phyloP scores from a whole-genome alignment of 2,888 invertebrate species.

The Leptopilina drosophilae region DNA sequence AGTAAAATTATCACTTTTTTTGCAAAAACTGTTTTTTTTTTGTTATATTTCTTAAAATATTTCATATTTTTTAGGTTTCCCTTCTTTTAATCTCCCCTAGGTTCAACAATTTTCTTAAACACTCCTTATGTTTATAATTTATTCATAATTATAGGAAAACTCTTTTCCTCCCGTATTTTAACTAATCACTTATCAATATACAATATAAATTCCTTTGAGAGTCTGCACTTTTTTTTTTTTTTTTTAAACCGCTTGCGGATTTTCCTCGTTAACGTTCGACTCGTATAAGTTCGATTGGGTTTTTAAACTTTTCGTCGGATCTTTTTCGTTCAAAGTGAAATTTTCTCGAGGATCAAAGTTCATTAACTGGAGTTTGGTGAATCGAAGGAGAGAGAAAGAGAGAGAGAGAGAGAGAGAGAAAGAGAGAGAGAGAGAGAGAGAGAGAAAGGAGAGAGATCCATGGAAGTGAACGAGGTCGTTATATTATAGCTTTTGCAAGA shows the following conservation, averaged over 20 bases:
- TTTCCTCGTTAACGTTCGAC: slow-evolving; percentile 34
- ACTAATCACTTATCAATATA: too few relatives aligned
- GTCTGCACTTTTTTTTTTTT: background rate
- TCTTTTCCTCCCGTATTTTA: too few relatives aligned
- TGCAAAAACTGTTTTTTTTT: too few relatives aligned
- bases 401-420: too few relatives aligned
- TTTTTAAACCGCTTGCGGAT: background rate
- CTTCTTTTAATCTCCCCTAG: too few relatives aligned
- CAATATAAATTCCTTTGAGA: too few relatives aligned
- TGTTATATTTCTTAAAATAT: too few relatives aligned
- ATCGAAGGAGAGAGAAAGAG: slow-evolving; percentile 10
- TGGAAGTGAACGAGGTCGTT: slow-evolving; percentile 45
- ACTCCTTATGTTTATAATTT: too few relatives aligned
- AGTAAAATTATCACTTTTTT: too few relatives aligned
- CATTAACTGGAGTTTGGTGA: slow-evolving; percentile 51
- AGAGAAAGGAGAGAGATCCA: slow-evolving; percentile 32
- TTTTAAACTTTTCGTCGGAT: slow-evolving; percentile 49
- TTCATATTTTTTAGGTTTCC: too few relatives aligned
- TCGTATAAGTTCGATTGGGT: slow-evolving; percentile 42
- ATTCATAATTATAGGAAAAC: too few relatives aligned
- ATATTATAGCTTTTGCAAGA: slow-evolving; percentile 27
- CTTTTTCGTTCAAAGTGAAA: slow-evolving; percentile 45
- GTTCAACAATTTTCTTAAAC: too few relatives aligned
- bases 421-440: slow-evolving; percentile 12
- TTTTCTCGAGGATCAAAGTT: slow-evolving; percentile 51